Evolutionary conservation across 2,797 vertebrate species (phyloP), one percentile per base, ranked within the genome.

Genomic region (Bradypodion ventrale): DNA sequence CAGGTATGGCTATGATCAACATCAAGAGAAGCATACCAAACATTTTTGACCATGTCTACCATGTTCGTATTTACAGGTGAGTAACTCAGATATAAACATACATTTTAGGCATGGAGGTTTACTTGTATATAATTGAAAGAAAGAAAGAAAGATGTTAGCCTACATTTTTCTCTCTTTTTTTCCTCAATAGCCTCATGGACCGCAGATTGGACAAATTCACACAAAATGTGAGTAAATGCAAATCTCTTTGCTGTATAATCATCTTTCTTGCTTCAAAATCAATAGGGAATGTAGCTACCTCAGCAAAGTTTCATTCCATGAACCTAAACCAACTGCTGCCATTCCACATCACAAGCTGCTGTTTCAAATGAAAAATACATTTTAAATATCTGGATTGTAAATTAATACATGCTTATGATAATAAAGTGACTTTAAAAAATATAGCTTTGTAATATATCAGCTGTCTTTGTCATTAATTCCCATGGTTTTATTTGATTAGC

Each of bases 401-500:
- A 85, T 69, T 63, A 78, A 74, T 1, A 85, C 82, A 59, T 82
- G n/a, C 19, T 83, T 82, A 66, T 4, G 46, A 25, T 44, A 49
- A 0, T 65, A 73, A 73, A 44, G 23, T 68, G 27, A 37, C 35
- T 7, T 85, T 90, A 75, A 87, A 83, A 91, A 80, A 70, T 2
- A 70, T 16, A 80, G 16, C 1, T 40, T 89, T 87, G 1, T 1
- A 9, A 25, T 0, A 0, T 2, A 78, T 69, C 85, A 19, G 44
- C 78, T 62, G 2, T 10, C 46, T 77, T 85, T 89, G 44, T 4
- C 40, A 4, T 83, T 90, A 86, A 87, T 91, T 90, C 2, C 1
- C 15, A 8, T 75, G 87, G 21, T 85, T 66, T 3, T 74, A 5
- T 83, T 85, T 60, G 59, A 88, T 32, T 86, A 16, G 10, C 9